phyloP scores from a whole-genome alignment of 1,140 invertebrate species.

The Eriocheir sinensis region DNA sequence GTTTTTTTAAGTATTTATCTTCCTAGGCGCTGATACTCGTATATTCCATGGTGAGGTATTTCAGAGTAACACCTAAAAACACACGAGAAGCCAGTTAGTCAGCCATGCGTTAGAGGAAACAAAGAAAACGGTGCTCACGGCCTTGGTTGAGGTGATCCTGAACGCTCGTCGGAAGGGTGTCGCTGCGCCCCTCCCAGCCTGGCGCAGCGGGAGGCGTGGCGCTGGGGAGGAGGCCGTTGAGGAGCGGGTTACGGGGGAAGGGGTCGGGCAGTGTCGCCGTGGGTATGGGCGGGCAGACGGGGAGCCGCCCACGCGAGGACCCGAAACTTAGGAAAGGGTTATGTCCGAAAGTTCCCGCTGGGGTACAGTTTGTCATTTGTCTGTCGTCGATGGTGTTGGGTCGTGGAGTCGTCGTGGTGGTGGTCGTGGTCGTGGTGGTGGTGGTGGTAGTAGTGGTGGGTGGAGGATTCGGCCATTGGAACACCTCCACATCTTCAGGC shows the following conservation, averaged over 20 bases:
- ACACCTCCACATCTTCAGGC: constrained; percentile 42
- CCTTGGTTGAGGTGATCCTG: constrained; percentile 3
- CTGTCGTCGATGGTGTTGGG: not conserved
- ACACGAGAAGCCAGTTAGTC: not conserved
- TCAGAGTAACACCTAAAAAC: not conserved
- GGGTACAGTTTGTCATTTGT: not conserved
- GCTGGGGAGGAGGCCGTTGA: not conserved
- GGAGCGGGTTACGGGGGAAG: not conserved
- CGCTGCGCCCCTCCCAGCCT: not conserved
- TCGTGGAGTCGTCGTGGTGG: not conserved
- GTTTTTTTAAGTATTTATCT: not conserved
- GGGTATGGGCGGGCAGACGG: not conserved
- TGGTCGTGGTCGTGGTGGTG: constrained; percentile 15
- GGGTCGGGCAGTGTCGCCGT: not conserved
- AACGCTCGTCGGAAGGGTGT: not conserved
- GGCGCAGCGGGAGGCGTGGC: not conserved
- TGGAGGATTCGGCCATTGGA: not conserved
- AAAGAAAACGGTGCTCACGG: not conserved
- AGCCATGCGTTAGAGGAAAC: not conserved
- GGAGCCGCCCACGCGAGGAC: not conserved
- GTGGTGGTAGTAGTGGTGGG: not conserved
- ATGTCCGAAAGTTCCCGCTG: not conserved
- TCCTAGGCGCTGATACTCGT: not conserved
- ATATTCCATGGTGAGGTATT: not conserved
- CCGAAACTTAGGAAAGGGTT: not conserved